Conservation (phyloP, 2,113 vertebrate species). For the Chitala chitala region DNA sequence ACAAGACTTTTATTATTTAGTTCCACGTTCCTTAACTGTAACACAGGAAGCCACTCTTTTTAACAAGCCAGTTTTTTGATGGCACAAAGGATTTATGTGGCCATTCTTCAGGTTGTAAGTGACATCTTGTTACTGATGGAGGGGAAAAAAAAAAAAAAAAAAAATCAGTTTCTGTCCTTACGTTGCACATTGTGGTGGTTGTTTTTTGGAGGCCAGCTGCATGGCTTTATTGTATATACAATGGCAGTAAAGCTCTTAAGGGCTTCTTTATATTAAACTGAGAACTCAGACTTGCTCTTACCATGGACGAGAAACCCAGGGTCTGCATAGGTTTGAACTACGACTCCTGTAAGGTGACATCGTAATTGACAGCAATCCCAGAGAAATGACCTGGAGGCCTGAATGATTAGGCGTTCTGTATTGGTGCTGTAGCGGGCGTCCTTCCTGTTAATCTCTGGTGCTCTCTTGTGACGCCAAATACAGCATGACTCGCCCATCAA, state of each 20-base stretch:
- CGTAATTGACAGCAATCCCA: not conserved
- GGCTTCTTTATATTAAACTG: not conserved
- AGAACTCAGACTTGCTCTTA: not conserved
- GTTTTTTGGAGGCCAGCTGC: not conserved
- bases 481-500: not conserved
- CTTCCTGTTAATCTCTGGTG: conserved; percentile 10
- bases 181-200: not conserved
- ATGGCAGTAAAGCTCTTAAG: not conserved
- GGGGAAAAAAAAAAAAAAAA: too few relatives aligned
- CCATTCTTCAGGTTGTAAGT: conserved; percentile 3
- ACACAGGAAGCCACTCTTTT: conserved; percentile 15
- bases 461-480: not conserved
- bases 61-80: conserved; percentile 18
- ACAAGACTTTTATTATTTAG: conserved; percentile 15
- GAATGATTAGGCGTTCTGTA: conserved; percentile 11
- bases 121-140: too few relatives aligned
- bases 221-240: not conserved
- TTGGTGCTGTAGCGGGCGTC: not conserved
- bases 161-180: not conserved
- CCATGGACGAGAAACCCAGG: too few relatives aligned
- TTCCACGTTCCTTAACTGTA: conserved; percentile 6
- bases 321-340: not conserved
- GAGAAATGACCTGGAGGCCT: not conserved
- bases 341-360: not conserved
- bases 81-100: not conserved